A percentile compares a stretch with the other conserved stretches of the same genome.
These are phyloP conservation scores for Acrocyrtus sp. DNA, from an alignment of 2,888 invertebrate genomes.

Conservation along the genomic window DNA sequence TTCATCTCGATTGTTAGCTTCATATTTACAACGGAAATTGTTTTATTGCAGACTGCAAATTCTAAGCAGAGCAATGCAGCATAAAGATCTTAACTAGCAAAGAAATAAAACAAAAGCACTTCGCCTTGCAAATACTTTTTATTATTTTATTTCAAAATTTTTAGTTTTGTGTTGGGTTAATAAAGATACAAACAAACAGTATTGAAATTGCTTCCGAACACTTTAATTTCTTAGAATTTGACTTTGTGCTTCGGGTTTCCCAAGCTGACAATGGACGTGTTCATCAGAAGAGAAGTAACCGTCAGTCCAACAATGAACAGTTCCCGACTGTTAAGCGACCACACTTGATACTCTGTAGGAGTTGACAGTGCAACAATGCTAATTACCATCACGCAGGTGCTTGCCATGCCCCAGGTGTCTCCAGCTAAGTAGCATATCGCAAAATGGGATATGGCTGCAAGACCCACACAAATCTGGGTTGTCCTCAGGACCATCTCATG, in stretches of 20 bases:
- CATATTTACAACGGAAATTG: slow-evolving; percentile 33
- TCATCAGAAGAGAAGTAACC: slow-evolving; percentile 28
- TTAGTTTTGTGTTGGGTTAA: too few relatives aligned
- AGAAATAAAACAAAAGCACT: too few relatives aligned
- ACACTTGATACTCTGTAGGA: slow-evolving; percentile 38
- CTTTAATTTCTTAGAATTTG: too few relatives aligned
- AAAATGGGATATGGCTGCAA: slow-evolving; percentile 32
- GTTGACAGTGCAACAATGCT: slow-evolving; percentile 36
- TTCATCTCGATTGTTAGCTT: slow-evolving; percentile 34
- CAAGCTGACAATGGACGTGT: slow-evolving; percentile 5
- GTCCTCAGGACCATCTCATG: slow-evolving; percentile 14
- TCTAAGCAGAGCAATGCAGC: too few relatives aligned
- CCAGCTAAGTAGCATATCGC: slow-evolving; percentile 27
- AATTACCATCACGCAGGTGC: slow-evolving; percentile 40
- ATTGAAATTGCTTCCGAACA: too few relatives aligned
- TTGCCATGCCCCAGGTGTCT: slow-evolving; percentile 28
- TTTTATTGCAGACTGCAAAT: slow-evolving; percentile 22
- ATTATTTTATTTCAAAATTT: too few relatives aligned
- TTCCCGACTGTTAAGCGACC: slow-evolving; percentile 42
- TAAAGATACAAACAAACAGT: too few relatives aligned
- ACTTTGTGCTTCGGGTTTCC: too few relatives aligned
- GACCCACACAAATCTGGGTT: slow-evolving; percentile 31
- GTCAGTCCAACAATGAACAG: slow-evolving; percentile 40
- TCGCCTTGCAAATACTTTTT: too few relatives aligned
- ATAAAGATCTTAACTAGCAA: too few relatives aligned